Conservation (phyloP, 2,797 vertebrate species). For the Sorex maritimensis region DNA sequence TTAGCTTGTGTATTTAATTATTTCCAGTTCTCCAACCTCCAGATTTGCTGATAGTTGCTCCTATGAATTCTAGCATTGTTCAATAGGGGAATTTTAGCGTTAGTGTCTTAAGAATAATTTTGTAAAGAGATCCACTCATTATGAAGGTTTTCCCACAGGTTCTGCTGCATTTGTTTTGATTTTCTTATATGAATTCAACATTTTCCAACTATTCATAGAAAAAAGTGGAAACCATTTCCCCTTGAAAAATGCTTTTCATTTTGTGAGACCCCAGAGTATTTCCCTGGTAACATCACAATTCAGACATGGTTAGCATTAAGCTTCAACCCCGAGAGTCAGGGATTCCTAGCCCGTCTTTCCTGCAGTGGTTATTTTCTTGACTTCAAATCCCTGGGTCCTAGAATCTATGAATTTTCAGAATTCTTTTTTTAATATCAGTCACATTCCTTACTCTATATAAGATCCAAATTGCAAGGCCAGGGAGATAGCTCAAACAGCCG, state of each 20-base stretch:
- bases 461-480: too few species aligned
- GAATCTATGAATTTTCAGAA: slow-evolving; percentile 72
- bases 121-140: not conserved
- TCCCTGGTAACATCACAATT: slow-evolving; percentile 72
- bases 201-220: slow-evolving; percentile 60
- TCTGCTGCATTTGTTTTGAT: slow-evolving; percentile 3
- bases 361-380: slow-evolving; percentile 66
- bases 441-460: not conserved
- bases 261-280: slow-evolving; percentile 56
- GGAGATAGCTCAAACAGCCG: too few species aligned
- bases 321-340: not conserved
- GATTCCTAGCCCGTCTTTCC: slow-evolving; percentile 7
- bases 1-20: not conserved
- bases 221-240: slow-evolving; percentile 69
- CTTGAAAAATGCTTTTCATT: slow-evolving; percentile 84
- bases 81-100: slow-evolving; percentile 5
- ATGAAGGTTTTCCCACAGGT: not conserved
- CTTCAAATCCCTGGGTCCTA: slow-evolving; percentile 58
- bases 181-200: slow-evolving; percentile 34
- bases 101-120: not conserved
- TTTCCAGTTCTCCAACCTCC: not conserved
- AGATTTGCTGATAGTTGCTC: not conserved
- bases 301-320: slow-evolving; percentile 69
- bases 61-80: not conserved
- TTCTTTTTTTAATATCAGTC: slow-evolving; percentile 55